These are phyloP conservation scores for Gymnocypris eckloni DNA, from an alignment of 2,797 vertebrate genomes.

Conservation along the genomic window DNA sequence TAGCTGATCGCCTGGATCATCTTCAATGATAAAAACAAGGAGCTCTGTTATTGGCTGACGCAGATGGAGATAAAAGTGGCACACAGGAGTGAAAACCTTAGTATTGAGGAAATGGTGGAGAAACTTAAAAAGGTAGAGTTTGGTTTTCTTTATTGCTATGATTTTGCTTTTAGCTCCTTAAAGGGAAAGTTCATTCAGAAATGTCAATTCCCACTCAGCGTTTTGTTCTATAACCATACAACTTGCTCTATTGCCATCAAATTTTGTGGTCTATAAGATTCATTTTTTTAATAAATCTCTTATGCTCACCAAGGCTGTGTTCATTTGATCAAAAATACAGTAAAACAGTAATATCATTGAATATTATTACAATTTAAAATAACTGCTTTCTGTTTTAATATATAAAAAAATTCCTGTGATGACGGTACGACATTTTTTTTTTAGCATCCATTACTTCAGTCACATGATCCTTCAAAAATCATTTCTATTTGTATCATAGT, in stretches of 20 bases:
- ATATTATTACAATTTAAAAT: not conserved
- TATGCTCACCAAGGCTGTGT: not conserved
- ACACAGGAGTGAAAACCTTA: slow-evolving; percentile 80
- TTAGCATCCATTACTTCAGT: not conserved
- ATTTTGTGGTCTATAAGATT: not conserved
- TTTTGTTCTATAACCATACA: not conserved
- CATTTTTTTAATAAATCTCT: not conserved
- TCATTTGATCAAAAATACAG: not conserved
- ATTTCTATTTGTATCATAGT: not conserved
- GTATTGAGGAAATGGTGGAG: slow-evolving; percentile 93
- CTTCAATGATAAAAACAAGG: slow-evolving; percentile 93
- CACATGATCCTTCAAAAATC: not conserved
- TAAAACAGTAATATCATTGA: not conserved
- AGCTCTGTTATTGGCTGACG: slow-evolving; percentile 92
- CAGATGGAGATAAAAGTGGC: slow-evolving; percentile 93
- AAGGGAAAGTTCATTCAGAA: too few species aligned
- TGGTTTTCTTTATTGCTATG: not conserved
- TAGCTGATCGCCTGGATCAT: slow-evolving; percentile 89
- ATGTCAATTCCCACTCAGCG: not conserved
- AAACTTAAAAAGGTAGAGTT: slow-evolving; percentile 88
- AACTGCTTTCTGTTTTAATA: not conserved
- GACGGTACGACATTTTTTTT: too few species aligned
- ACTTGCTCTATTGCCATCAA: not conserved
- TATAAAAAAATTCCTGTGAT: not conserved
- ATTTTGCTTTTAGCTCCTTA: not conserved